Evolutionary conservation across 1,140 invertebrate genomes (phyloP).

Genomic region (Pectinophora gossypiella): DNA sequence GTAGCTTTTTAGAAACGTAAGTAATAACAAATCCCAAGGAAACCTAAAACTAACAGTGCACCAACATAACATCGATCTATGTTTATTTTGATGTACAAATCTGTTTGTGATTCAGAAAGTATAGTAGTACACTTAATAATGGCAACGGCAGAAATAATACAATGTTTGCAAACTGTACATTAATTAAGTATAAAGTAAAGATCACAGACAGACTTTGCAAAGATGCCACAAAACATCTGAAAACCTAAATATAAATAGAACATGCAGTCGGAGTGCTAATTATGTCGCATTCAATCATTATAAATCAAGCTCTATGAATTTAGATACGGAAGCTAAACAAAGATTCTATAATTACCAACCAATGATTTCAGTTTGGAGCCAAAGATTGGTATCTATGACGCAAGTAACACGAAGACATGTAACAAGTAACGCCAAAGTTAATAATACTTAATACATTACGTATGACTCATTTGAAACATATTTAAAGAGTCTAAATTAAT

Average conservation of each 20-base stretch:
- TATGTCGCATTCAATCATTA: constrained; percentile 20
- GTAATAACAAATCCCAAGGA: too few relatives aligned
- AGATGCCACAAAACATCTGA: constrained; percentile 43
- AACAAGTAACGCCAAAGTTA: constrained; percentile 2
- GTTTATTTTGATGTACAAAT: too few relatives aligned
- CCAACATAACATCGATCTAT: too few relatives aligned
- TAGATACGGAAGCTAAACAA: constrained; percentile 53
- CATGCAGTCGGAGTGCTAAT: constrained; percentile 3
- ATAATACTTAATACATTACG: too few relatives aligned
- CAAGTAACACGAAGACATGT: constrained; percentile 18
- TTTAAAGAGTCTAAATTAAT: too few relatives aligned
- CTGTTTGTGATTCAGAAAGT: too few relatives aligned
- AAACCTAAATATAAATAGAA: constrained; percentile 7
- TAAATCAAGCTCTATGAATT: constrained; percentile 42
- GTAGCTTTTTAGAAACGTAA: too few relatives aligned
- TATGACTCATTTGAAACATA: not conserved
- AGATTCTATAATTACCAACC: constrained; percentile 45
- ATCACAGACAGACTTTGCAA: not conserved
- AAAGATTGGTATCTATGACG: constrained; percentile 37
- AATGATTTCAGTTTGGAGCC: constrained; percentile 39
- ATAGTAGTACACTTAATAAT: too few relatives aligned
- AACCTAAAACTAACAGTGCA: too few relatives aligned
- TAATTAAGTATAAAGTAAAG: too few relatives aligned
- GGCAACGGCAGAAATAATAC: too few relatives aligned
- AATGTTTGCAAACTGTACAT: too few relatives aligned